Conservation (phyloP, 2,113 vertebrate species). For the Gnathonemus longibarbis region DNA sequence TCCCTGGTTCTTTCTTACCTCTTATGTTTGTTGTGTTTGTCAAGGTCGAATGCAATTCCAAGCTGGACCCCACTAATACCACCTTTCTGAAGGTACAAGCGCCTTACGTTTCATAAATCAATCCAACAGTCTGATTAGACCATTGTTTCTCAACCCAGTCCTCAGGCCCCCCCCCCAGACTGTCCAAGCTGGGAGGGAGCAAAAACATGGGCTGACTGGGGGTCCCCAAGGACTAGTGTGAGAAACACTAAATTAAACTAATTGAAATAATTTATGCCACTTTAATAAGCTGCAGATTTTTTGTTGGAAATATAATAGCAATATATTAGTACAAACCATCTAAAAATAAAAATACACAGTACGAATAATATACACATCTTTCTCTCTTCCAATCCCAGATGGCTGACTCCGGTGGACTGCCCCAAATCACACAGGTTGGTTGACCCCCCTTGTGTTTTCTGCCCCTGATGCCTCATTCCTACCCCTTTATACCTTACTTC, state of each 20-base stretch:
- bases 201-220: neutral
- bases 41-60: slow-evolving; percentile 96
- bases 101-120: neutral
- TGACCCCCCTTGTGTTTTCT: neutral
- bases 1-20: neutral
- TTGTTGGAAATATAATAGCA: neutral
- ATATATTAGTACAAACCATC: neutral
- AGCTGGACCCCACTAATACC: slow-evolving; percentile 91
- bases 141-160: neutral
- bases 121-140: neutral
- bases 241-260: neutral
- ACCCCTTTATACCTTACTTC: neutral
- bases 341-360: neutral
- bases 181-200: neutral
- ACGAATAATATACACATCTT: neutral
- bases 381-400: slow-evolving; percentile 62
- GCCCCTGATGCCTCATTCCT: neutral
- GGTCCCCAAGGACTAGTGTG: neutral
- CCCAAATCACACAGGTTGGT: slow-evolving; percentile 93
- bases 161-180: neutral
- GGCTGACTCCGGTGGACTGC: slow-evolving; percentile 93
- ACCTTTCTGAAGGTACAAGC: slow-evolving; percentile 87
- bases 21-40: neutral
- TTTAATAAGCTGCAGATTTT: neutral
- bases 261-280: neutral